Conservation (phyloP, 2,888 invertebrate species). For the Rhodophaea formosa region DNA sequence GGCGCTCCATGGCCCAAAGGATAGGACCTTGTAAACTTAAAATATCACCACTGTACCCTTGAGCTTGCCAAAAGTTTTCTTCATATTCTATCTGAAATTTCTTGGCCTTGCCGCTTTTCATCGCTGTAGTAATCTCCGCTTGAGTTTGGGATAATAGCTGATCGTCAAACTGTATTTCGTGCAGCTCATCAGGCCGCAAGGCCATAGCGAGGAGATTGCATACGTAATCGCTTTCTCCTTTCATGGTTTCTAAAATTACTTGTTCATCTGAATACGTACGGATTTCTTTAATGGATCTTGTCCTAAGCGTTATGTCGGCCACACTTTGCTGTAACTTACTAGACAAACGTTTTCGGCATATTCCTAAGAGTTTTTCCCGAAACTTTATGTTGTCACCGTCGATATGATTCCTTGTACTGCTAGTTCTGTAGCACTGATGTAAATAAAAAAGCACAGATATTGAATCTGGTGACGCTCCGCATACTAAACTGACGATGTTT, state of each 20-base stretch:
- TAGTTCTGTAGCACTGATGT: constrained; percentile 66
- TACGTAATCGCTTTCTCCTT: constrained; percentile 62
- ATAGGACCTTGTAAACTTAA: constrained; percentile 69
- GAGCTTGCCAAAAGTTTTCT: constrained; percentile 59
- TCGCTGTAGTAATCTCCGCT: constrained; percentile 35
- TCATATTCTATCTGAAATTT: constrained; percentile 64
- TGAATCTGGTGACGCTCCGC: constrained; percentile 54
- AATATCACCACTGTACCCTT: constrained; percentile 71
- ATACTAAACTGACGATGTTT: constrained; percentile 58
- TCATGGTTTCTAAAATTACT: constrained; percentile 63
- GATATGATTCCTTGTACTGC: constrained; percentile 55
- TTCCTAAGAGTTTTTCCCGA: constrained; percentile 64
- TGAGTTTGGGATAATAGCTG: constrained; percentile 48
- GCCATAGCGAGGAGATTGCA: constrained; percentile 71
- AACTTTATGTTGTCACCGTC: constrained; percentile 62
- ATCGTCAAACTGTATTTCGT: constrained; percentile 54
- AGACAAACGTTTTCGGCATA: constrained; percentile 55
- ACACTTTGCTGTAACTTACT: constrained; percentile 57
- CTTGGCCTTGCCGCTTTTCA: constrained; percentile 52
- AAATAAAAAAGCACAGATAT: constrained; percentile 72
- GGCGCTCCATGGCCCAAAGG: constrained; percentile 71
- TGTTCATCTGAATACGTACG: constrained; percentile 54
- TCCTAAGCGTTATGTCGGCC: constrained; percentile 54
- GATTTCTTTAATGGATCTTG: constrained; percentile 58
- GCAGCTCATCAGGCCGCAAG: constrained; percentile 62